These are phyloP conservation scores for Myripristis murdjan DNA, from an alignment of 2,797 vertebrate genomes.

Conservation along the genomic window DNA sequence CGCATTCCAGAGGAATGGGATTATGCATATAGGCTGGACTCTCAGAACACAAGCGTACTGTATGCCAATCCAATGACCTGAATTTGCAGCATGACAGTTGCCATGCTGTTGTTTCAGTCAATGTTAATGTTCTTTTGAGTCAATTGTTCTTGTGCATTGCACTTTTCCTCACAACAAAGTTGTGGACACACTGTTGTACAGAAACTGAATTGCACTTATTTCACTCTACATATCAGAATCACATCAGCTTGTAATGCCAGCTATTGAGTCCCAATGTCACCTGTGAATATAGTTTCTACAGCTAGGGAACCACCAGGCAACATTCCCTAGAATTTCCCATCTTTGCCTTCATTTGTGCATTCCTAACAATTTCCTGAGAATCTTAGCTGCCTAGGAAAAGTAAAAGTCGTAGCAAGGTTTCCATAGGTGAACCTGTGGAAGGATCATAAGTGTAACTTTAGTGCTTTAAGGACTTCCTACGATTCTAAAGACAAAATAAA, in stretches of 20 bases:
- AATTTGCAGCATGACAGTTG: slow-evolving; percentile 69
- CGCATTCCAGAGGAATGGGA: slow-evolving; percentile 64
- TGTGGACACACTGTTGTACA: slow-evolving; percentile 5
- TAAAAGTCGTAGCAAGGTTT: no score
- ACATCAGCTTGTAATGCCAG: neutral
- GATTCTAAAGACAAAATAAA: no score
- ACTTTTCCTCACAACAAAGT: slow-evolving; percentile 35
- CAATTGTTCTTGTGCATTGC: slow-evolving; percentile 29
- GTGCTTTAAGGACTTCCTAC: no score
- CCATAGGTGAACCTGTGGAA: no score
- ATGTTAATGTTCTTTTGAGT: slow-evolving; percentile 38
- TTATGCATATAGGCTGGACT: slow-evolving; percentile 70
- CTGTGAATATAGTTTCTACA: neutral
- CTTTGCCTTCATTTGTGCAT: no score
- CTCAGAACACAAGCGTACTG: slow-evolving; percentile 55
- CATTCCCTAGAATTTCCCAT: no score
- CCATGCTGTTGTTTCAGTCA: slow-evolving; percentile 63
- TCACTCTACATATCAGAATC: slow-evolving; percentile 3
- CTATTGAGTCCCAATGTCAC: slow-evolving; percentile 3
- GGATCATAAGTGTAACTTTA: no score
- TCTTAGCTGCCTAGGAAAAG: no score
- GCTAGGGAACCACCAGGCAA: no score
- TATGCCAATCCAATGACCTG: slow-evolving; percentile 66
- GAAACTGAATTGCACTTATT: slow-evolving; percentile 42
- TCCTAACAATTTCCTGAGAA: no score